Conservation (phyloP, 2,113 vertebrate genomes). For the Lucifuga dentata region DNA sequence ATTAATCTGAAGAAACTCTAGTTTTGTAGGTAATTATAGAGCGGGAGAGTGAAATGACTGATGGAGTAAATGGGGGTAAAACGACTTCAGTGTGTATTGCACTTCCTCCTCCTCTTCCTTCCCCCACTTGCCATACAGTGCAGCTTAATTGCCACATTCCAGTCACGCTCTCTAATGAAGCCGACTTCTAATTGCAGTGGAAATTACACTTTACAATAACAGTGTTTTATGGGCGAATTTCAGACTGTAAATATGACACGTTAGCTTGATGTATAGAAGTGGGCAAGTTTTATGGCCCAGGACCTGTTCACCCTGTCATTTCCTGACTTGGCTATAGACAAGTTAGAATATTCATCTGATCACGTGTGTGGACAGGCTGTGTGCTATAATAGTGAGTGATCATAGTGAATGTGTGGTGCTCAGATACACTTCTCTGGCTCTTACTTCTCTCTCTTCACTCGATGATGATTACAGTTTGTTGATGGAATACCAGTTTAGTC, state of each 20-base stretch:
- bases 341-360: constrained; percentile 27
- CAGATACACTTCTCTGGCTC: constrained; percentile 25
- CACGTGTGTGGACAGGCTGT: constrained; percentile 28
- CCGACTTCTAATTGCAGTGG: constrained; percentile 78
- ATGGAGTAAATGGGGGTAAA: constrained; percentile 46
- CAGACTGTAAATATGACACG: constrained; percentile 76
- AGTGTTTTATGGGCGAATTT: constrained; percentile 77
- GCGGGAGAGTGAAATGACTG: constrained; percentile 33
- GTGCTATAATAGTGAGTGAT: not conserved
- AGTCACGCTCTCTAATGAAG: constrained; percentile 76
- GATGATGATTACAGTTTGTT: constrained; percentile 29
- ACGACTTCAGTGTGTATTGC: constrained; percentile 19
- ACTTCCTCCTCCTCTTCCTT: constrained; percentile 5
- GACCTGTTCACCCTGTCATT: constrained; percentile 63
- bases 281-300: constrained; percentile 60
- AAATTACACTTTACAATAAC: constrained; percentile 78
- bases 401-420: constrained; percentile 57
- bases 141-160: constrained; percentile 73
- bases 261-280: constrained; percentile 67
- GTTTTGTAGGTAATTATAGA: constrained; percentile 28
- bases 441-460: constrained; percentile 20
- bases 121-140: constrained; percentile 26
- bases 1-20: constrained; percentile 23
- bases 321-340: constrained; percentile 39
- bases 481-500: constrained; percentile 8